Percentiles rank a stretch among this genome's conserved stretches.
Evolutionary conservation across 1,140 invertebrate species (phyloP).

Genomic region (Steinernema khuongi): DNA sequence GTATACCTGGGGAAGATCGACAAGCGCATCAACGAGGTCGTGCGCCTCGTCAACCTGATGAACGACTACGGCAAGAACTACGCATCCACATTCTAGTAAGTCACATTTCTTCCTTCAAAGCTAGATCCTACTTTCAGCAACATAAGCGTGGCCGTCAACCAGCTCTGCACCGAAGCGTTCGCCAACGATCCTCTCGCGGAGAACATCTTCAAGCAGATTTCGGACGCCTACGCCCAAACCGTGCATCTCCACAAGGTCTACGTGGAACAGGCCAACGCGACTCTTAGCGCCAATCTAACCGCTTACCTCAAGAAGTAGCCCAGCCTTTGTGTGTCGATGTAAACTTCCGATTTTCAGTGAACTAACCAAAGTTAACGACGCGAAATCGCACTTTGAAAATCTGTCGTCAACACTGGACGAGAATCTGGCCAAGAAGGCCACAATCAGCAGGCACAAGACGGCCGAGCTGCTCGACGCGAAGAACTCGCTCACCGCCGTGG

Average conservation of each 20-base stretch:
- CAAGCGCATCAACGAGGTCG: slow-evolving; percentile 6
- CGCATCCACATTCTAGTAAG: slow-evolving; percentile 34
- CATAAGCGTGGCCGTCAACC: slow-evolving; percentile 34
- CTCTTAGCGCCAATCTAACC: slow-evolving; percentile 35
- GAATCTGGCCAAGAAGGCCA: slow-evolving; percentile 48
- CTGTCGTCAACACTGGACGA: slow-evolving; percentile 48
- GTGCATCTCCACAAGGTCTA: slow-evolving; percentile 46
- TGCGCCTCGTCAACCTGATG: slow-evolving; percentile 16
- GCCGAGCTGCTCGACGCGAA: slow-evolving; percentile 45
- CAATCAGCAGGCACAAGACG: slow-evolving; percentile 41
- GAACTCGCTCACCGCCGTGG: slow-evolving; percentile 53
- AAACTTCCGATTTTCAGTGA: slow-evolving; percentile 43
- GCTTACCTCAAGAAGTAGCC: slow-evolving; percentile 47
- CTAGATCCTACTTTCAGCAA: slow-evolving; percentile 28
- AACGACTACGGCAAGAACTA: slow-evolving; percentile 35
- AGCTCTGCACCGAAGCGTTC: slow-evolving; percentile 32
- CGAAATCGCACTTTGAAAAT: slow-evolving; percentile 43
- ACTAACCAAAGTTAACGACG: slow-evolving; percentile 46
- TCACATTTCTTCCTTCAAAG: slow-evolving; percentile 8
- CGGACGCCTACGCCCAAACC: slow-evolving; percentile 52
- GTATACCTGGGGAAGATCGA: neutral
- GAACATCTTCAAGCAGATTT: slow-evolving; percentile 28
- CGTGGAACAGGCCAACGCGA: slow-evolving; percentile 47
- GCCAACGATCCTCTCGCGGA: slow-evolving; percentile 20
- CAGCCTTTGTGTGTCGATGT: neutral